phyloP scores from a whole-genome alignment of 2,888 invertebrate genomes.

The Toxonevra muliebris region DNA sequence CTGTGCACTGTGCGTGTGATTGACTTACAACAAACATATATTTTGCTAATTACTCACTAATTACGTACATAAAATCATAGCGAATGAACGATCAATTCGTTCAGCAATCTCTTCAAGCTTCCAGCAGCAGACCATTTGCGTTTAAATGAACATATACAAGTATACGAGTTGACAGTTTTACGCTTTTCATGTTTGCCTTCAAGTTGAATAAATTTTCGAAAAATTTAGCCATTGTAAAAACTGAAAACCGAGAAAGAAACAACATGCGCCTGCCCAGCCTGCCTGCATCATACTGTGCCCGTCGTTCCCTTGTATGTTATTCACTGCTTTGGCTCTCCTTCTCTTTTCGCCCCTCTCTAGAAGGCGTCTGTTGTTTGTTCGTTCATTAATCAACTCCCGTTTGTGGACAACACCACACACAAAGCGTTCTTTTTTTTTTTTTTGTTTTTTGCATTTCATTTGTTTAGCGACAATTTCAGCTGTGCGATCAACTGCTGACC shows the following conservation, averaged over 20 bases:
- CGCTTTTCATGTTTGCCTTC: slow-evolving; percentile 26
- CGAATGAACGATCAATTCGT: slow-evolving; percentile 9
- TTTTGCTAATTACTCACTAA: slow-evolving; percentile 45
- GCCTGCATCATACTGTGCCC: background rate
- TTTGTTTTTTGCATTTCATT: background rate
- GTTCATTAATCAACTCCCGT: slow-evolving; percentile 14
- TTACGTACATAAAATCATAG: slow-evolving; percentile 30
- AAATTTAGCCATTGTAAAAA: background rate
- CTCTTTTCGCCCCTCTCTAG: background rate
- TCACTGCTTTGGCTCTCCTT: background rate
- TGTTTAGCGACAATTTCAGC: background rate
- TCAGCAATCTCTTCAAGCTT: too few relatives aligned
- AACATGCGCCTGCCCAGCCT: background rate
- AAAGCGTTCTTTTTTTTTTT: background rate
- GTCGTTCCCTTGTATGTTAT: background rate
- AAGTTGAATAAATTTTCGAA: slow-evolving; percentile 13
- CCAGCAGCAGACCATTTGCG: background rate
- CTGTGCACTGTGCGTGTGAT: slow-evolving; percentile 27
- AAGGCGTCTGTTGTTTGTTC: background rate
- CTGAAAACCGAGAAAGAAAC: slow-evolving; percentile 1
- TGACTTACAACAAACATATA: slow-evolving; percentile 41
- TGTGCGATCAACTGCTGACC: background rate
- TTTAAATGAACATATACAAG: slow-evolving; percentile 8
- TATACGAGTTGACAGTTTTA: slow-evolving; percentile 29
- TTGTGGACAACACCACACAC: background rate